phyloP scores from a whole-genome alignment of 2,888 invertebrate genomes.

The Campoplex nolae region DNA sequence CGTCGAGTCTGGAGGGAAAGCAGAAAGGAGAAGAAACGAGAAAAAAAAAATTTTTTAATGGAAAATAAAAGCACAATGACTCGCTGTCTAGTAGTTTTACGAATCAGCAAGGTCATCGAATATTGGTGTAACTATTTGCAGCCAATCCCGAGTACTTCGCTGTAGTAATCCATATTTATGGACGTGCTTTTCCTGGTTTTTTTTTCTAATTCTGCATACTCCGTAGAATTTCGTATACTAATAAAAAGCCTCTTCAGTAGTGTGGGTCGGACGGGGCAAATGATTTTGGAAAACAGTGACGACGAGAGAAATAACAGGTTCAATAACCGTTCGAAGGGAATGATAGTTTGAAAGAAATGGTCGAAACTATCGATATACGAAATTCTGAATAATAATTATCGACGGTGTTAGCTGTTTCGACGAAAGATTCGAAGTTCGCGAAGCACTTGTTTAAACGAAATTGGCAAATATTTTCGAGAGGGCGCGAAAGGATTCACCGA shows the following conservation, averaged over 20 bases:
- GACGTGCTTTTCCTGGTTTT: neutral
- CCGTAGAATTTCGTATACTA: neutral
- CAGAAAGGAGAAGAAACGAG: neutral
- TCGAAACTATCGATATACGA: neutral
- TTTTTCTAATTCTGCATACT: neutral
- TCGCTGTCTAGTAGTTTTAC: neutral
- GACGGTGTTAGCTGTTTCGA: neutral
- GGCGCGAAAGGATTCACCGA: neutral
- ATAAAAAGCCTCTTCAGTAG: too few species aligned
- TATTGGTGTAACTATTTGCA: neutral
- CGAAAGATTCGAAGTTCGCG: neutral
- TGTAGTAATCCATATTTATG: neutral
- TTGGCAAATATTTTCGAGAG: neutral
- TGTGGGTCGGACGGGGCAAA: neutral
- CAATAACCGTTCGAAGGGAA: neutral
- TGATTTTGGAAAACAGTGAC: neutral
- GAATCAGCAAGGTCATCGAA: slow-evolving; percentile 43
- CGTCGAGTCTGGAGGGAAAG: neutral
- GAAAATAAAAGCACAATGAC: slow-evolving; percentile 16
- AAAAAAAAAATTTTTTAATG: neutral
- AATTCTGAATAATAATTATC: neutral
- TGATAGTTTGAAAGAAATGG: neutral
- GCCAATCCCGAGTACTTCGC: slow-evolving; percentile 10
- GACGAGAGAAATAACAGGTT: neutral
- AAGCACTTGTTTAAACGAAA: neutral